phyloP scores from a whole-genome alignment of 2,888 invertebrate species.

The Ennomos quercinarius region DNA sequence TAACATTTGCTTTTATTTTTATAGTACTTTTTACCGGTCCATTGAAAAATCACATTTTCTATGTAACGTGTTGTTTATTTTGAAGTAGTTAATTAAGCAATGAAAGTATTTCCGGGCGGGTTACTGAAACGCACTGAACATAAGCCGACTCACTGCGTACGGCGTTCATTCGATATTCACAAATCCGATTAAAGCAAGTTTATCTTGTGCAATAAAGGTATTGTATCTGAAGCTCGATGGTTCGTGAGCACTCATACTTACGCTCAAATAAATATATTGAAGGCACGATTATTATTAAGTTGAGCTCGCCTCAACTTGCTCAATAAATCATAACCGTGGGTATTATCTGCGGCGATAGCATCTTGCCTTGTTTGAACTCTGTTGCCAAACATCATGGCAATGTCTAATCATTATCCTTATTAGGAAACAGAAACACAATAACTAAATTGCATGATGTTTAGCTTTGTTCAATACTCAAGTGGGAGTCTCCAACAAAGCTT shows the following conservation, averaged over 20 bases:
- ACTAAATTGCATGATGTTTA: too few relatives aligned
- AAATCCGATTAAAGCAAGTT: slow-evolving; percentile 68
- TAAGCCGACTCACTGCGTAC: slow-evolving; percentile 57
- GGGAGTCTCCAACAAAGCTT: too few relatives aligned
- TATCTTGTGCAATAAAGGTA: slow-evolving; percentile 69
- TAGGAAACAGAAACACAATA: slow-evolving; percentile 2
- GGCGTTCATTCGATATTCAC: slow-evolving; percentile 63
- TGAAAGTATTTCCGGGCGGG: slow-evolving; percentile 49
- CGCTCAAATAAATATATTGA: slow-evolving; percentile 57
- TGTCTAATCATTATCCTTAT: slow-evolving; percentile 17
- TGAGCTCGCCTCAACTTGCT: slow-evolving; percentile 22
- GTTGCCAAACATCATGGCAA: slow-evolving; percentile 22
- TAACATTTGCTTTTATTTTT: slow-evolving; percentile 60
- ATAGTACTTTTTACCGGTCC: slow-evolving; percentile 39
- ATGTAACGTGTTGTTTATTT: slow-evolving; percentile 40
- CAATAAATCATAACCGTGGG: slow-evolving; percentile 45
- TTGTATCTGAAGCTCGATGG: slow-evolving; percentile 48
- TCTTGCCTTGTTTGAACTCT: slow-evolving; percentile 21
- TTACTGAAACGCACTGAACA: slow-evolving; percentile 50
- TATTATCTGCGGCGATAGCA: slow-evolving; percentile 23
- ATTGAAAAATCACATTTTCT: slow-evolving; percentile 16
- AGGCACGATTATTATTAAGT: slow-evolving; percentile 33
- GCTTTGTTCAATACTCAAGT: too few relatives aligned
- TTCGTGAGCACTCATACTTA: slow-evolving; percentile 52
- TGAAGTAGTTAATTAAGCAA: slow-evolving; percentile 50